Evolutionary conservation across 1,140 invertebrate species (phyloP).

Genomic region (Eupeodes corollae): DNA sequence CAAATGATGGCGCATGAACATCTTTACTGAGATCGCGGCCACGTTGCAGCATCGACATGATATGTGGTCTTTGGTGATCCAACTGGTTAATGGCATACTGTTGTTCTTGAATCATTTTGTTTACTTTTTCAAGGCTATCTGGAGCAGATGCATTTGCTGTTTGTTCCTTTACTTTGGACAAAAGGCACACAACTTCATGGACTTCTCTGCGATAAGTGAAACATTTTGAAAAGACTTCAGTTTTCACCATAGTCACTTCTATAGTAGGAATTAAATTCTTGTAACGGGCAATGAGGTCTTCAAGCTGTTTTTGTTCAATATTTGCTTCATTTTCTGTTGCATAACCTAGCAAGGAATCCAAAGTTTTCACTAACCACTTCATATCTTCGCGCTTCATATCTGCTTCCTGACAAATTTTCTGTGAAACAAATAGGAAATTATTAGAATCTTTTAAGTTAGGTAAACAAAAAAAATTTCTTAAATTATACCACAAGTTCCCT

Average conservation of each 20-base stretch:
- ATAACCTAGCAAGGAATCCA: constrained; percentile 75
- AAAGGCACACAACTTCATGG: constrained; percentile 64
- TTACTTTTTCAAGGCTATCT: constrained; percentile 61
- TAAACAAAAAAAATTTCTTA: constrained; percentile 12
- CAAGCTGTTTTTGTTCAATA: constrained; percentile 67
- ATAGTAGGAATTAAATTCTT: constrained; percentile 85
- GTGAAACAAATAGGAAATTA: constrained; percentile 15
- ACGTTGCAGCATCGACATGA: constrained; percentile 80
- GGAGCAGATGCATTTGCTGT: constrained; percentile 50
- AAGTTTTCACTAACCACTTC: constrained; percentile 85
- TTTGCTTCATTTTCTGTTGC: constrained; percentile 65
- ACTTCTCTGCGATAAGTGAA: constrained; percentile 84
- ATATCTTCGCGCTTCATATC: constrained; percentile 82
- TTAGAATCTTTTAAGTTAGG: background rate
- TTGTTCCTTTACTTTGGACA: constrained; percentile 62
- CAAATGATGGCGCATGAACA: constrained; percentile 71
- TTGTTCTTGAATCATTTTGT: constrained; percentile 63
- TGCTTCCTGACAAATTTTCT: constrained; percentile 81
- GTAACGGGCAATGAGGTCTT: constrained; percentile 72
- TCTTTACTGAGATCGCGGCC: constrained; percentile 82
- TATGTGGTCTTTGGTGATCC: constrained; percentile 72
- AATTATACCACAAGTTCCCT: constrained; percentile 46
- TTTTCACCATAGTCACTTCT: constrained; percentile 83
- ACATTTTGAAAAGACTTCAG: constrained; percentile 82
- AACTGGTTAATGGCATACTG: constrained; percentile 68